These are phyloP conservation scores for Danio rerio DNA, from an alignment of 2,113 vertebrate genomes.

Conservation along the genomic window GRCz12tu NC_133176.1:11895501-11896000, in stretches of 20 bases:
- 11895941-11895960: slow-evolving; percentile 87
- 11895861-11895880: slow-evolving; percentile 47
- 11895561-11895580: slow-evolving; percentile 81
- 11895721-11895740: slow-evolving; percentile 86
- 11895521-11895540: slow-evolving; percentile 92
- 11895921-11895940: slow-evolving; percentile 87
- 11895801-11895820: slow-evolving; percentile 83
- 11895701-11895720: slow-evolving; percentile 65
- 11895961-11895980: slow-evolving; percentile 90
- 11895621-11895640: slow-evolving; percentile 83
- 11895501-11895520: slow-evolving; percentile 87
- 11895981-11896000: slow-evolving; percentile 96
- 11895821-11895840: slow-evolving; percentile 67
- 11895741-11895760: slow-evolving; percentile 86
- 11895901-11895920: slow-evolving; percentile 82
- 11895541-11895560: slow-evolving; percentile 78
- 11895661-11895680: slow-evolving; percentile 76
- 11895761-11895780: slow-evolving; percentile 63
- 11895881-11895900: slow-evolving; percentile 69
- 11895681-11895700: slow-evolving; percentile 71
- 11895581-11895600: slow-evolving; percentile 91
- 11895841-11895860: slow-evolving; percentile 71
- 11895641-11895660: slow-evolving; percentile 81
- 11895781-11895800: slow-evolving; percentile 87
- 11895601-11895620: slow-evolving; percentile 90